phyloP scores from a whole-genome alignment of 2,113 vertebrate species.

The Motacilla alba region DNA sequence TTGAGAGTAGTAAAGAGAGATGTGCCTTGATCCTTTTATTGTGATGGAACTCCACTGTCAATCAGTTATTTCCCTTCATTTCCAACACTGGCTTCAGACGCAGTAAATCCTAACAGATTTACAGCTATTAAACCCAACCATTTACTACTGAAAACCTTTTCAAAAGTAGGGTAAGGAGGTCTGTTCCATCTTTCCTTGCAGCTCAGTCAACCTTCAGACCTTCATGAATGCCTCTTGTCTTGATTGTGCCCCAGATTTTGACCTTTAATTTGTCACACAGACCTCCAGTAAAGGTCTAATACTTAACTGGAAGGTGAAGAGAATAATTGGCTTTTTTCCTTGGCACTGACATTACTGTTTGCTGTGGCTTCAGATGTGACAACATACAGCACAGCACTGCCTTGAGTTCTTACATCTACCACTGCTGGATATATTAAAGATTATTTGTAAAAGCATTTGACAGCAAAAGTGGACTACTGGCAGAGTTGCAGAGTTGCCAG shows the following conservation, averaged over 20 bases:
- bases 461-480: background rate
- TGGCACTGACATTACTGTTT: background rate
- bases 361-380: background rate
- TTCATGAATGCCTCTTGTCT: background rate
- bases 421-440: background rate
- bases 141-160: background rate
- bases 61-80: background rate
- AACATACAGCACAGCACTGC: background rate
- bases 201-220: background rate
- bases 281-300: background rate
- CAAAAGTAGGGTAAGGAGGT: background rate
- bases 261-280: constrained; percentile 2
- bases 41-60: background rate
- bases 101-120: background rate
- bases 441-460: constrained; percentile 11
- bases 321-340: background rate
- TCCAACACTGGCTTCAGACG: background rate
- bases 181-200: background rate
- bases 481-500: background rate
- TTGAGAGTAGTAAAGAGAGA: background rate
- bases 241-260: background rate
- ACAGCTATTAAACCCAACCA: background rate
- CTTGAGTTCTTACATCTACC: background rate
- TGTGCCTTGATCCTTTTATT: background rate
- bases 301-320: background rate